These are phyloP conservation scores for Pelobates cultripes DNA, from an alignment of 2,797 vertebrate genomes.

Conservation along the genomic window DNA sequence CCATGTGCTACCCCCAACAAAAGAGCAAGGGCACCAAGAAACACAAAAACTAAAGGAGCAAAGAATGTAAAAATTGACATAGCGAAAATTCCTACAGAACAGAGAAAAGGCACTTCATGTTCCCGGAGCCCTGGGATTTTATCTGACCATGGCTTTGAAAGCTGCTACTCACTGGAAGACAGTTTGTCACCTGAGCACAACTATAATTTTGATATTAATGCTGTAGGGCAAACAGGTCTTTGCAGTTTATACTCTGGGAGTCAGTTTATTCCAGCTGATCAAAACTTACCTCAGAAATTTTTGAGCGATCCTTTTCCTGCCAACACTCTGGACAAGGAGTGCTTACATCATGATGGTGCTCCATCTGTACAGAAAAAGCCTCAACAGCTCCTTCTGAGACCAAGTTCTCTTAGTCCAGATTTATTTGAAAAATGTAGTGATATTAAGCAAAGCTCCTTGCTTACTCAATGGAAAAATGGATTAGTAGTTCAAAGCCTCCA, in stretches of 20 bases:
- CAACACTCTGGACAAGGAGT: slow-evolving; percentile 70
- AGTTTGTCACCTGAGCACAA: slow-evolving; percentile 94
- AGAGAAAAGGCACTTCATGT: slow-evolving; percentile 72
- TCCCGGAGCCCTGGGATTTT: slow-evolving; percentile 81
- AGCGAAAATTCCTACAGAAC: slow-evolving; percentile 68
- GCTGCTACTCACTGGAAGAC: slow-evolving; percentile 92
- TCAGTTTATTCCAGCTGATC: slow-evolving; percentile 94
- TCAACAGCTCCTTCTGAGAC: slow-evolving; percentile 70
- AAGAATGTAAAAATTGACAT: slow-evolving; percentile 75
- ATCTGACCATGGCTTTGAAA: slow-evolving; percentile 89
- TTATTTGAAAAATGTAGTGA: slow-evolving; percentile 82
- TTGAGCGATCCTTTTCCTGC: slow-evolving; percentile 85
- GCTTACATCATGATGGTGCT: slow-evolving; percentile 69
- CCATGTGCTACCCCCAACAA: slow-evolving; percentile 69
- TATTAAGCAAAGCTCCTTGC: slow-evolving; percentile 68
- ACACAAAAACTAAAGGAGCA: slow-evolving; percentile 76
- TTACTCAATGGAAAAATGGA: slow-evolving; percentile 71
- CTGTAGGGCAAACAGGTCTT: slow-evolving; percentile 90
- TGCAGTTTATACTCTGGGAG: slow-evolving; percentile 91
- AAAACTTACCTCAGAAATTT: slow-evolving; percentile 91
- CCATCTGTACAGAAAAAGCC: slow-evolving; percentile 70
- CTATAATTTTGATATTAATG: slow-evolving; percentile 95
- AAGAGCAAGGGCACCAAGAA: slow-evolving; percentile 80
- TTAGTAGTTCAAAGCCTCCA: slow-evolving; percentile 71
- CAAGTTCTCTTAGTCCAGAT: slow-evolving; percentile 79